Evolutionary conservation across 2,113 vertebrate species (phyloP), one percentile per base, ranked within the genome.

Genomic region (Pheucticus melanocephalus): DNA sequence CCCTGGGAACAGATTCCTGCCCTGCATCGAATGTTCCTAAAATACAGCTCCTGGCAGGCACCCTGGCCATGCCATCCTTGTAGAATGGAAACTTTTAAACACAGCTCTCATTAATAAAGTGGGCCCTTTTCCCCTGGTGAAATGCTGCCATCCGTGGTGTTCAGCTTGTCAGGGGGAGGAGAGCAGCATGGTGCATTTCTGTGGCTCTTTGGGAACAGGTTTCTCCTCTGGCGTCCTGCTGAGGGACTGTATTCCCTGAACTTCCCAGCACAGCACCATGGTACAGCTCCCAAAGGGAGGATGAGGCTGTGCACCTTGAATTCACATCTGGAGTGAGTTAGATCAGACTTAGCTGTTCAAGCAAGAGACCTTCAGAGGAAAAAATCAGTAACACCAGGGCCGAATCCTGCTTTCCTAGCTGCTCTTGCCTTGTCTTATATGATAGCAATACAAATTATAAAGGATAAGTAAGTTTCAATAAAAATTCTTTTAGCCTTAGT

Each of bases 1-100:
- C 27, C 54, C 47, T 93, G 68, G 51, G 69, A 93, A 15, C 24
- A 75, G 77, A 92, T 93, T 93, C 69, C 51, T 86, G 76, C 31
- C 60, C 88, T 77, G 39, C 48, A 57, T 76, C 0, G 0, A 60
- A 37, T 37, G 57, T 86, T 83, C 69, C 53, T 78, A 35, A 95
- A 93, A 76, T 69, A 37, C 42, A 83, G 33, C 45, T 88, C 45
- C 45, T 79, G 53, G 35, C 17, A 1, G 35, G 66, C 27, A 28
- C 42, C 15, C 19, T 66, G 50, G 37, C 39, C 39, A 13, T n/a
- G 61, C 27, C 54, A 66, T 23, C 31, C 68, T 25, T 51, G 24
- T 54, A 59, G 42, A 27, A 15, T n/a, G 59, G 68, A 51, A 77
- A 61, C 68, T 63, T 83, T 24, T 87, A 86, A 82, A 82, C 27